These are phyloP conservation scores for Trichomycterus rosablanca DNA, from an alignment of 2,113 vertebrate species.

Conservation along the genomic window DNA sequence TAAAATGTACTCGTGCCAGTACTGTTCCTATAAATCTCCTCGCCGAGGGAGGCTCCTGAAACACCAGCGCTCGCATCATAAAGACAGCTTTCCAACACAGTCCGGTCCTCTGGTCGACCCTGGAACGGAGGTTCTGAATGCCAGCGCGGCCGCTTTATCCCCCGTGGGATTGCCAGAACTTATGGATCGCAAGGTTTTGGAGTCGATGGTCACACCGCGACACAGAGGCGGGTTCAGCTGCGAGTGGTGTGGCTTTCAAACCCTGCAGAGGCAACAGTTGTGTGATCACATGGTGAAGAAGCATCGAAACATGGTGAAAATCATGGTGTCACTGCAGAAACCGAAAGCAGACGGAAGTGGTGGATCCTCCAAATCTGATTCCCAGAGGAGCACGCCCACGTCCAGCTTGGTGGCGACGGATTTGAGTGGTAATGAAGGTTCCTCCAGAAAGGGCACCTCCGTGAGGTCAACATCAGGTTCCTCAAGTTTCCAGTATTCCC, in stretches of 20 bases:
- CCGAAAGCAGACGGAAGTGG: conserved; percentile 69
- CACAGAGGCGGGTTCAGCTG: conserved; percentile 87
- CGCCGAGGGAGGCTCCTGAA: conserved; percentile 87
- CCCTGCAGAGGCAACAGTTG: conserved; percentile 85
- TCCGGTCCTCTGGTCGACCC: conserved; percentile 25
- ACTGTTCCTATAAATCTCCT: conserved; percentile 94
- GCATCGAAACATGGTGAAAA: conserved; percentile 92
- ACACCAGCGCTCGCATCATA: conserved; percentile 94
- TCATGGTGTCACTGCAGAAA: conserved; percentile 78
- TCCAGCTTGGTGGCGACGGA: conserved; percentile 71
- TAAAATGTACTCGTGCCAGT: conserved; percentile 91
- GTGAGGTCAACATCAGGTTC: conserved; percentile 71
- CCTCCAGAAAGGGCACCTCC: conserved; percentile 58
- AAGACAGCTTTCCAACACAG: conserved; percentile 65
- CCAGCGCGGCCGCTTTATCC: conserved; percentile 61
- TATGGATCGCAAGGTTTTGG: conserved; percentile 78
- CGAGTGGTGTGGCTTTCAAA: conserved; percentile 96
- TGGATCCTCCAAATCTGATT: conserved; percentile 71
- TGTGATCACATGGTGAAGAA: conserved; percentile 95
- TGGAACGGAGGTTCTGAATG: conserved; percentile 51
- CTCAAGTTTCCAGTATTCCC: conserved; percentile 78
- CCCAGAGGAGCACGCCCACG: conserved; percentile 71
- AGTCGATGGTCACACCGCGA: conserved; percentile 82
- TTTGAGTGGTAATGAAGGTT: conserved; percentile 68
- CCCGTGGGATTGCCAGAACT: conserved; percentile 74